Evolutionary conservation across 1,140 invertebrate species (phyloP).

Genomic region (Caerostris extrusa): DNA sequence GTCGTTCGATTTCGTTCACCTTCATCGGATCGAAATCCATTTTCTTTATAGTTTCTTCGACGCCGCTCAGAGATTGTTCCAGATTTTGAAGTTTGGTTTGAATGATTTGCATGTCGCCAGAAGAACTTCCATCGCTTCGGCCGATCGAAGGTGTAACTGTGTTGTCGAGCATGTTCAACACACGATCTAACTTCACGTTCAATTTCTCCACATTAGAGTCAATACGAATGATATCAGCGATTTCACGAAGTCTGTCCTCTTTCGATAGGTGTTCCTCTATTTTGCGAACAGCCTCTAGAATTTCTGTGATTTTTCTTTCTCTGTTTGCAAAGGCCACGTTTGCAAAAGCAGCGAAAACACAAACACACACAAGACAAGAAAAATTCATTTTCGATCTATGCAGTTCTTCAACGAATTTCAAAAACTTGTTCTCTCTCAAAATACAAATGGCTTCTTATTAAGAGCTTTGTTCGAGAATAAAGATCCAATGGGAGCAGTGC

Average conservation of each 20-base stretch:
- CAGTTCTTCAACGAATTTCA: neutral
- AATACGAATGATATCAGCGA: constrained; percentile 50
- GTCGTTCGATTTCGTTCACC: constrained; percentile 65
- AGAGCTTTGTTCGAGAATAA: neutral
- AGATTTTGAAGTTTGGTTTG: constrained; percentile 10
- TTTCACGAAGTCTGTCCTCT: constrained; percentile 68
- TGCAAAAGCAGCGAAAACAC: neutral
- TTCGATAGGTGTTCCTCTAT: constrained; percentile 67
- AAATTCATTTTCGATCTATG: neutral
- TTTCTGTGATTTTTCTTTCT: constrained; percentile 54
- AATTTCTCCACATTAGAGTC: constrained; percentile 59
- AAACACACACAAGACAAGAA: neutral
- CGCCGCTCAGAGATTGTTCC: neutral
- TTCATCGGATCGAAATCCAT: constrained; percentile 36
- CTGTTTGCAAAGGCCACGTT: constrained; percentile 5
- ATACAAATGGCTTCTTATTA: neutral
- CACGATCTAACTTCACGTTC: constrained; percentile 33
- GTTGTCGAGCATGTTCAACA: constrained; percentile 34
- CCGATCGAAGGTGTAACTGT: neutral
- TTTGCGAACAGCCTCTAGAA: constrained; percentile 33
- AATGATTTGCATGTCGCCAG: constrained; percentile 32
- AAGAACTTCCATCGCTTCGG: neutral
- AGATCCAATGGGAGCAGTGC: neutral
- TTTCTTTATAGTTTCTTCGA: constrained; percentile 51
- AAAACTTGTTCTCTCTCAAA: neutral